Percentiles rank a stretch among this genome's conserved stretches.
phyloP scores from a whole-genome alignment of 2,113 vertebrate genomes.

The Triplophysa dalaica region DNA sequence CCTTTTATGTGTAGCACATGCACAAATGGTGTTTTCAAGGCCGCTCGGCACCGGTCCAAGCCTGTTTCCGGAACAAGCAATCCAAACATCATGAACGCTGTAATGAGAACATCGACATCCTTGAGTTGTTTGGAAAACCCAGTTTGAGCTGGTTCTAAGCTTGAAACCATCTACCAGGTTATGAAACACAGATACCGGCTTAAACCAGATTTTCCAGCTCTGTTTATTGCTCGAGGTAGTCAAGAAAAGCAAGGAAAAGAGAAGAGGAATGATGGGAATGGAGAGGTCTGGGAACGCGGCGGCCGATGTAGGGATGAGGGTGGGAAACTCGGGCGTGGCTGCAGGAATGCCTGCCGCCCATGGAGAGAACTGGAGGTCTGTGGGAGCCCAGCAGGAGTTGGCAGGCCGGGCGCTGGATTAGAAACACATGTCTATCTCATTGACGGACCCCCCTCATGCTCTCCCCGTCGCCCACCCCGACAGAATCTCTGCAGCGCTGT shows the following conservation, averaged over 20 bases:
- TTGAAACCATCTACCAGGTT: too few species aligned
- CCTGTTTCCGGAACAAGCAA: neutral
- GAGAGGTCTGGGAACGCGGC: neutral
- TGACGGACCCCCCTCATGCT: slow-evolving; percentile 16
- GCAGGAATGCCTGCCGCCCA: slow-evolving; percentile 47
- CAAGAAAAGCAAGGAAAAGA: neutral
- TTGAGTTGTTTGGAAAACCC: neutral
- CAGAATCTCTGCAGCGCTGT: slow-evolving; percentile 47
- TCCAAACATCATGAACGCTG: neutral
- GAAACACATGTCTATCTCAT: slow-evolving; percentile 57
- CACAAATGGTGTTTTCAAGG: slow-evolving; percentile 5
- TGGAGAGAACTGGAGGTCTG: slow-evolving; percentile 42
- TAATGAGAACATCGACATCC: neutral
- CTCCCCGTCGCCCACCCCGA: neutral
- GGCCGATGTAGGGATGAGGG: neutral
- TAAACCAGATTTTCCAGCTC: too few species aligned
- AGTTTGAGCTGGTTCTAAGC: too few species aligned
- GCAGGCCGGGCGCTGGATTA: slow-evolving; percentile 51
- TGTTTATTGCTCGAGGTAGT: neutral
- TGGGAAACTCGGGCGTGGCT: slow-evolving; percentile 34
- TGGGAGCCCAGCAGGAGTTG: slow-evolving; percentile 50
- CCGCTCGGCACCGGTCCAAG: neutral
- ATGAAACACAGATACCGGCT: too few species aligned
- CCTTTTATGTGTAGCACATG: slow-evolving; percentile 2
- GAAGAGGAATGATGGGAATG: neutral